Base-by-base conservation (phyloP, 2,113 vertebrate species). In the Deroptyus accipitrinus region DNA sequence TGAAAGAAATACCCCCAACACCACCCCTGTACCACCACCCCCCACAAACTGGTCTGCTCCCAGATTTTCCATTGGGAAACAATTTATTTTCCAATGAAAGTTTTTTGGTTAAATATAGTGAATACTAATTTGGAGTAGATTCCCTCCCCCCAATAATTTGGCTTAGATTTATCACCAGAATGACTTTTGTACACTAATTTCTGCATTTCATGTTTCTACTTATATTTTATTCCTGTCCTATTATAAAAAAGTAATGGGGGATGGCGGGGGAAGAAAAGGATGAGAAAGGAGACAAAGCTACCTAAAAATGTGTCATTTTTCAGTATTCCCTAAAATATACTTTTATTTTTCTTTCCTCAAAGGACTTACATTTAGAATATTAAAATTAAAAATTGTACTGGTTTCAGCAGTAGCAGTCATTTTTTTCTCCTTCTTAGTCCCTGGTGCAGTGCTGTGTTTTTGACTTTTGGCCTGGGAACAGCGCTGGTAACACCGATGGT, bases 1-100 rank as follows among this genome's bases (percentile, higher is more conserved):
- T 70, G 37, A 42, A 74, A 64, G 67, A 42, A 70, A 1, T 23
- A 14, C 28, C 17, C 18, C 31, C 10, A 28, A 27, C 16, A 19
- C 25, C 46, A 30, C 13, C 16, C 1, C 7, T 10, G 6, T 15
- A 3, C 11, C 25, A 18, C 27, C 31, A 6, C 9, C 6, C 5
- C 16, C 19, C 7, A 1, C 42, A 54, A 67, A 82, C 23, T 42
- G 22, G 73, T 67, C 37, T 55, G 12, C 23, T 49, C 28, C 31
- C 14, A 44, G 10, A 17, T 67, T 81, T 85, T 88, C 48, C 17
- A 28, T 16, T 61, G 16, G 23, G 35, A 78, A 81, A 28, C 31
- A 70, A 15, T 35, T 59, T 59, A 59, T 59, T 59, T 59, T 59
- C 57, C 57, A 16, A n/a, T 15, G 33, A 76, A 85, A n/a, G 19